Evolutionary conservation across 2,888 invertebrate genomes (phyloP).

Genomic region (Troglohyphantes excavatus): DNA sequence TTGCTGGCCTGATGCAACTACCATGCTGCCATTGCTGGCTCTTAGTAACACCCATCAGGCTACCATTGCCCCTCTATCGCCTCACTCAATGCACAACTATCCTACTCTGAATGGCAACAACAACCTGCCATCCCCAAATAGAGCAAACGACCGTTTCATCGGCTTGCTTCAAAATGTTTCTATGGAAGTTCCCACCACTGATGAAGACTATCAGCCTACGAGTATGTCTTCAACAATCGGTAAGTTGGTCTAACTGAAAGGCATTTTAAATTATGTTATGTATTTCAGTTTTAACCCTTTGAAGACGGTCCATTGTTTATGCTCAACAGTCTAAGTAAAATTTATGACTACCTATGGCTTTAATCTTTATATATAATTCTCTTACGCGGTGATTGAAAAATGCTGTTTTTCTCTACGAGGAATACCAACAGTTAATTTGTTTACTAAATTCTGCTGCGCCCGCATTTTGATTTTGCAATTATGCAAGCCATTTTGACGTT

Average conservation of each 20-base stretch:
- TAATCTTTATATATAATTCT: too few relatives aligned
- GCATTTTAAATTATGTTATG: too few relatives aligned
- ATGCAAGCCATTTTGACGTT: too few relatives aligned
- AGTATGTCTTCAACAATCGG: constrained; percentile 48
- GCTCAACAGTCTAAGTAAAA: too few relatives aligned
- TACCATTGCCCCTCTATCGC: constrained; percentile 18
- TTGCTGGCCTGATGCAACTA: constrained; percentile 66
- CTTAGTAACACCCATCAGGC: constrained; percentile 38
- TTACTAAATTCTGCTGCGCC: too few relatives aligned
- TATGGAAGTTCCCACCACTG: constrained; percentile 32
- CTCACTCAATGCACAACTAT: constrained; percentile 21
- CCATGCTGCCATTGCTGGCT: constrained; percentile 65
- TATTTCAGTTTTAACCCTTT: too few relatives aligned
- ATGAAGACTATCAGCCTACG: constrained; percentile 42
- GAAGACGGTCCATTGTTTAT: too few relatives aligned
- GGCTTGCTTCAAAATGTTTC: constrained; percentile 64
- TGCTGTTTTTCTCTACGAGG: too few relatives aligned
- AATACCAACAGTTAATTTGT: too few relatives aligned
- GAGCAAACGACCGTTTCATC: constrained; percentile 41
- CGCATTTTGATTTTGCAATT: too few relatives aligned
- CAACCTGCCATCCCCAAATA: constrained; percentile 19
- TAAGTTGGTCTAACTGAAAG: constrained; percentile 28
- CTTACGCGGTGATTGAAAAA: too few relatives aligned
- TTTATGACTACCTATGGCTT: too few relatives aligned
- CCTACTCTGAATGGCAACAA: background rate